Evolutionary conservation across 2,888 invertebrate species (phyloP), one percentile per base, ranked within the genome.

Genomic region (Syritta pipiens): DNA sequence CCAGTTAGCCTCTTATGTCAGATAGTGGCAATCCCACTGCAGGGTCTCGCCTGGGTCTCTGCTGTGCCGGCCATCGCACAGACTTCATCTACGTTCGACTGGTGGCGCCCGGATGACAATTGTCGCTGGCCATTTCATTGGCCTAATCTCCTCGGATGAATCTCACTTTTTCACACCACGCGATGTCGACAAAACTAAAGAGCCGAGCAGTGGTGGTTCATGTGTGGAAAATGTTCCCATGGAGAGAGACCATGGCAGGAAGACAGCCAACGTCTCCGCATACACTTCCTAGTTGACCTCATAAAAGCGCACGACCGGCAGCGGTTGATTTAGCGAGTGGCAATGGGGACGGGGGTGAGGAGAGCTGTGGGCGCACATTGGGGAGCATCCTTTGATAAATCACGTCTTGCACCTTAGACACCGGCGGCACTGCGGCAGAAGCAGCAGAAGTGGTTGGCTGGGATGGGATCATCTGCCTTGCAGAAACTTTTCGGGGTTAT

Each of bases 401-500:
- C 72, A 72, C 79, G 79, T 79, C 79, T 79, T 79, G 62, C 72
- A 72, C 79, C 72, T 67, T 62, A 72, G 79, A 67, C 79, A 75
- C 65, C 48, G 55, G n/a, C n/a, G n/a, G 32, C 46, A 42, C 14
- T 46, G 40, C 48, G 37, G 65, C 46, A 53, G 28, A 65, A 51
- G 46, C 46, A 67, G 48, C 22, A 22, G 10, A 42, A 68, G 55
- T 46, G 42, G 42, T 24, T 9, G 14, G 51, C 35, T 63, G 71
- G 51, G 65, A 53, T 71, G 51, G 63, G 37, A 65, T 71, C 76
- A 69, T 71, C 69, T 71, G 60, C 68, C 53, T 55, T 62, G 63
- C 71, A 53, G 77, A 65, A 77, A 63, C 51, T 51, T 57, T 65
- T 76, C 30, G 14, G 32, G 71, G 71, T 71, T 65, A 65, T 65